Evolutionary conservation across 2,797 vertebrate species (phyloP).

Genomic region (Apodemus agrarius): DNA sequence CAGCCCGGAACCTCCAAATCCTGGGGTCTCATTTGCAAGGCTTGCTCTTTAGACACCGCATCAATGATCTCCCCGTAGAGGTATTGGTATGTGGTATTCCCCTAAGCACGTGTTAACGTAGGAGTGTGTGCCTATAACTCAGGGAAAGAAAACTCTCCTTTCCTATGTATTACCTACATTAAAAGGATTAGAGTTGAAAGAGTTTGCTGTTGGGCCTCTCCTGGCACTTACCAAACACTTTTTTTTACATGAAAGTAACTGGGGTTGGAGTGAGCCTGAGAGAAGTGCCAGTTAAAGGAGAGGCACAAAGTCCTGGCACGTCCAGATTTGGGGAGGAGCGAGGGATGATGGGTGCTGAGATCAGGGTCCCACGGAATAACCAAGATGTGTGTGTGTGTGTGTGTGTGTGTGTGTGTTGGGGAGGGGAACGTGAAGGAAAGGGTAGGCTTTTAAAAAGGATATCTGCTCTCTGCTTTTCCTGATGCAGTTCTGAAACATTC

Average conservation of each 20-base stretch:
- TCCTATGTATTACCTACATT: neutral
- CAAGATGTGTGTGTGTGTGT: neutral
- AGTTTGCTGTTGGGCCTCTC: neutral
- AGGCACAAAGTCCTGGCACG: neutral
- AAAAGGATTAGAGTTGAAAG: slow-evolving; percentile 32
- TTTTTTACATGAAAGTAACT: slow-evolving; percentile 44
- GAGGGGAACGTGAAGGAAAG: rapidly evolving
- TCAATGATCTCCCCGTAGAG: no score
- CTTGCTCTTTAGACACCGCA: neutral
- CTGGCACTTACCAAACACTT: neutral
- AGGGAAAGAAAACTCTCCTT: slow-evolving; percentile 38
- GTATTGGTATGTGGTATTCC: neutral
- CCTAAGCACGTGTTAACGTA: neutral
- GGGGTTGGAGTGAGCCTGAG: neutral
- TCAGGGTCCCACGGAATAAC: neutral
- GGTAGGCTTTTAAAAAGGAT: neutral
- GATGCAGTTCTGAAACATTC: neutral
- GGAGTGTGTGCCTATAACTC: neutral
- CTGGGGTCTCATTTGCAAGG: neutral
- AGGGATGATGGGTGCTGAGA: neutral
- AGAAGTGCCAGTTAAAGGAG: neutral
- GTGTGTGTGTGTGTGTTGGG: neutral
- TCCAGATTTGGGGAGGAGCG: neutral
- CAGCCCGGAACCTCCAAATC: neutral
- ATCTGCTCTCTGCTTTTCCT: slow-evolving; percentile 8